phyloP scores from a whole-genome alignment of 2,113 vertebrate species.

The Pseudorhombus dupliciocellatus region DNA sequence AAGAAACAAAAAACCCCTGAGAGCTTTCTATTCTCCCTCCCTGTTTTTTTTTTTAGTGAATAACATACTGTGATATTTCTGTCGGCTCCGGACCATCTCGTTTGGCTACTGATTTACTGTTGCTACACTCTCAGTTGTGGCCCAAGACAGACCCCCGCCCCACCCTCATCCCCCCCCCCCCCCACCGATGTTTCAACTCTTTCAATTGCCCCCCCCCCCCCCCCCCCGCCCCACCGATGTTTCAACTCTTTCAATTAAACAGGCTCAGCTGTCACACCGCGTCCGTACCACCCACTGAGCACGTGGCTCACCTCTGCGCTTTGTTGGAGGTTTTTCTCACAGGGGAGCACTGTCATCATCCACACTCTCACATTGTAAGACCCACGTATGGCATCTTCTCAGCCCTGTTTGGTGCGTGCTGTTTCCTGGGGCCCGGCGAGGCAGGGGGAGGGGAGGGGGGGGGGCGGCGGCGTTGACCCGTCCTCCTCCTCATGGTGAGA shows the following conservation, averaged over 20 bases:
- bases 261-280: no score
- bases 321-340: slow-evolving; percentile 36
- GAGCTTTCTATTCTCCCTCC: slow-evolving; percentile 69
- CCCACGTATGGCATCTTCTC: slow-evolving; percentile 56
- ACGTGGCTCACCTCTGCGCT: slow-evolving; percentile 41
- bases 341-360: slow-evolving; percentile 46
- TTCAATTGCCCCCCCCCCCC: no score
- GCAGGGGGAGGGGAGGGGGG: background rate
- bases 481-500: slow-evolving; percentile 40
- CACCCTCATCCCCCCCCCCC: slow-evolving; percentile 4
- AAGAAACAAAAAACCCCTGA: slow-evolving; percentile 29
- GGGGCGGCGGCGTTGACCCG: slow-evolving; percentile 31
- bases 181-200: slow-evolving; percentile 25
- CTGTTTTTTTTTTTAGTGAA: slow-evolving; percentile 71
- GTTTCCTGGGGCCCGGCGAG: slow-evolving; percentile 43
- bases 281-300: no score
- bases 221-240: no score
- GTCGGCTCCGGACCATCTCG: slow-evolving; percentile 74
- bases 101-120: slow-evolving; percentile 77
- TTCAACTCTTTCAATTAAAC: no score
- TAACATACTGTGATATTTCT: slow-evolving; percentile 77
- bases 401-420: slow-evolving; percentile 58
- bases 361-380: slow-evolving; percentile 55
- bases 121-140: slow-evolving; percentile 77
- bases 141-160: slow-evolving; percentile 5